Evolutionary conservation across 2,113 vertebrate species (phyloP).

Genomic region (Emydocephalus ijimae): DNA sequence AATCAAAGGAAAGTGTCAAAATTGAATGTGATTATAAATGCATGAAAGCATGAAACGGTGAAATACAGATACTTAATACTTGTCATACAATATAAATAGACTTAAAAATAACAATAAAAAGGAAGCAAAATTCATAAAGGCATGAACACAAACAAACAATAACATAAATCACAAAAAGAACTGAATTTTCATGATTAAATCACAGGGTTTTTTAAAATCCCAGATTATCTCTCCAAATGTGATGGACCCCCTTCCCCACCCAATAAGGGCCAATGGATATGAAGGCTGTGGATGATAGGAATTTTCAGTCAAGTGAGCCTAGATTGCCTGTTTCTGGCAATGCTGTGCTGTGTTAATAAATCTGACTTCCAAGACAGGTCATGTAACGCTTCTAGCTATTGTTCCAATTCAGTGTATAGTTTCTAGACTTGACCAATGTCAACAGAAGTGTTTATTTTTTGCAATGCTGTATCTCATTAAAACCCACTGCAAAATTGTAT

Average conservation of each 20-base stretch:
- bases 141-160: neutral
- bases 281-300: neutral
- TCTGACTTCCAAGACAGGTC: neutral
- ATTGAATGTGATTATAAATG: neutral
- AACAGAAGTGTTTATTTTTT: neutral
- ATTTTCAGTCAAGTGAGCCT: neutral
- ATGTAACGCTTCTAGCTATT: neutral
- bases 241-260: neutral
- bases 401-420: neutral
- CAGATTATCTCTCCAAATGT: neutral
- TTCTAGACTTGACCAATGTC: neutral
- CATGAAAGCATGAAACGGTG: neutral
- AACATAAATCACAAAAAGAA: neutral
- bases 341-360: neutral
- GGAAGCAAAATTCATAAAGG: neutral
- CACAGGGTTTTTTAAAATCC: neutral
- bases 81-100: neutral
- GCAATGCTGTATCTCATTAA: neutral
- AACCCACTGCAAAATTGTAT: neutral
- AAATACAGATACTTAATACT: neutral
- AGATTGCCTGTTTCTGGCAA: neutral
- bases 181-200: neutral
- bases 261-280: neutral
- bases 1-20: neutral
- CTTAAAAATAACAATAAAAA: neutral